Base-by-base conservation (phyloP, 2,113 vertebrate species). In the Fregata magnificens region DNA sequence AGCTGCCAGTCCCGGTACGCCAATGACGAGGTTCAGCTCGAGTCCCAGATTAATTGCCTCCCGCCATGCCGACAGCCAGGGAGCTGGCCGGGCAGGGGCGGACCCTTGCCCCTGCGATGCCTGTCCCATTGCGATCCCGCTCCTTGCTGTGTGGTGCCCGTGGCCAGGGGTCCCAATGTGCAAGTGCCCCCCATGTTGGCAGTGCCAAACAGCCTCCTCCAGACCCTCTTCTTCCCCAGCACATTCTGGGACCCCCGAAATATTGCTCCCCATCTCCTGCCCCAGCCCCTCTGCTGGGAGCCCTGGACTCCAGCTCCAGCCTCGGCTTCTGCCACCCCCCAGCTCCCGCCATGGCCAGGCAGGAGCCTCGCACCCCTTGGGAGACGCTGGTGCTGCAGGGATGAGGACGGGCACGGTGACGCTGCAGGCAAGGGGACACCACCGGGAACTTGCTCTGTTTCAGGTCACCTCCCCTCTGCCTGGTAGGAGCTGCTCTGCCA, bases 381-480 rank as follows among this genome's bases (percentile, higher is more conserved):
- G 74, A 49, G 59, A 8, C 0, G 2, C 6, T 38, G 44, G 31
- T 10, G 32, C 36, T 49, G 45, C 4, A 5, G 55, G 42, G 52
- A 56, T 0, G 1, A 63, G 62, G 19, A 34, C 0, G 0, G 63
- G 42, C 32, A 45, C 2, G 0, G 49, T 9, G 84, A 55, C 0
- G 0, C 42, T 3, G 5, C 56, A 50, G 61, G 7, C 22, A 29
- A 67, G 32, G 50, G 47, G 42, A 55, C 42, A 38, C 5, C 24
- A 2, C 29, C 0, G 6, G 26, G 47, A 77, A 15, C 36, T 50
- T 1, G 0, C 58, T 83, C n/a, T 9, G 2, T 10, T 47, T 26
- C 1, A 2, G 42, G 36, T 73, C 55, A 56, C 36, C 59, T 93
- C 42, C 25, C 5, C 44, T 53, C 47, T 47, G 73, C 49, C 34